Percentiles rank a stretch among this genome's conserved stretches.
Conservation (phyloP, 2,113 vertebrate genomes). For the Zeus faber region DNA sequence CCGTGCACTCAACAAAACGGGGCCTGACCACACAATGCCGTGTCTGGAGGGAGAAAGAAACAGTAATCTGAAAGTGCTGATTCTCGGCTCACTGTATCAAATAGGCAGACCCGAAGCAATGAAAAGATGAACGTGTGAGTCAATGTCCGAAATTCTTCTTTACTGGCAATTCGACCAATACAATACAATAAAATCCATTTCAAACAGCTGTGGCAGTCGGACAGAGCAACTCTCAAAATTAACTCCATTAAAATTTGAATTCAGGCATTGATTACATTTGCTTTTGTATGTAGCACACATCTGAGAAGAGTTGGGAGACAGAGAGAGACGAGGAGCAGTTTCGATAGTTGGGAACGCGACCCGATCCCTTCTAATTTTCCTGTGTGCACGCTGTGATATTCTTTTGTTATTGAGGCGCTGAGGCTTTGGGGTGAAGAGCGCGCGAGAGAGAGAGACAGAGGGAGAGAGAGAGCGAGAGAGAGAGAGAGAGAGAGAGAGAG, state of each 20-base stretch:
- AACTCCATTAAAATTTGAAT: no score
- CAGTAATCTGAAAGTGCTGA: conserved; percentile 8
- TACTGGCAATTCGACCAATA: conserved; percentile 5
- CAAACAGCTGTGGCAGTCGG: no score
- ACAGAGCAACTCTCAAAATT: no score
- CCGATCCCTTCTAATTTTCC: neutral
- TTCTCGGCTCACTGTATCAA: conserved; percentile 5
- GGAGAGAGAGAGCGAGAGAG: neutral
- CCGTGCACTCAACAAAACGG: neutral
- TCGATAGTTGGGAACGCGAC: no score
- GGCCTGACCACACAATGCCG: neutral
- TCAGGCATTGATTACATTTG: no score
- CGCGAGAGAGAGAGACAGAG: neutral
- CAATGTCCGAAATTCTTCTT: no score
- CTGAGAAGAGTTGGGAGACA: no score
- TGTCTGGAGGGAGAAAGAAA: conserved; percentile 4
- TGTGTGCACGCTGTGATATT: neutral
- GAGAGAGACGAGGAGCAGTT: neutral
- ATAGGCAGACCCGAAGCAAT: no score
- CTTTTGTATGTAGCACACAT: no score
- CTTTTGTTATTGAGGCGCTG: neutral
- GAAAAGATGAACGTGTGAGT: no score
- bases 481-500: conserved; percentile 5
- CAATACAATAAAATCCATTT: neutral
- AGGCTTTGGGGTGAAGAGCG: neutral